Base-by-base conservation (phyloP, 1,140 invertebrate genomes). In the Caerostris darwini region DNA sequence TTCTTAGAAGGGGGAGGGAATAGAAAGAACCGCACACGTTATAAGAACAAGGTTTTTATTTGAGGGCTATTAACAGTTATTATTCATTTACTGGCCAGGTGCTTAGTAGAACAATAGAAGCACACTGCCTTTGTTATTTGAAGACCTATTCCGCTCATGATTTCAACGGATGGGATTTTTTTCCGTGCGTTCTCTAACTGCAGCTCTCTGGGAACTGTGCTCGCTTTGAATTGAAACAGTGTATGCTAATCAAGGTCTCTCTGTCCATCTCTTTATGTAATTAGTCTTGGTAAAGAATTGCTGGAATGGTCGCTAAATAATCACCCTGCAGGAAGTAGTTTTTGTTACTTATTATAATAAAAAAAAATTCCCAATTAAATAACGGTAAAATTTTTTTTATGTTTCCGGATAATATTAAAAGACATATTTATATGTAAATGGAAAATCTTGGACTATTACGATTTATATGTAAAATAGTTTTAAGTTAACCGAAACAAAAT, bases 281-380 rank as follows among this genome's bases (percentile, higher is more conserved):
- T 77, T 77, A 34, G 50, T 14, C 7, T 53, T 50, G 53, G 12
- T 77, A 77, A 77, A 77, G 12, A 12, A 77, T 53, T 77, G 34
- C 71, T 34, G 34, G 34, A 34, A 34, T 34, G 34, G 34, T 34
- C 34, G 34, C 34, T 34, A 34, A 34, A 34, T 34, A 34, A 34
- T 34, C 2, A 34, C 34, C 34, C 3, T 7, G 12, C 50, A 53
- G 34, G 34, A 71, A 77, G 14, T 8, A 50, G 71, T 12, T 50
- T 77, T 34, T 77, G 71, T 77, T 77, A 77, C 71, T 77, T 77
- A 77, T 77, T 19, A 34, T 12, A 14, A 53, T 77, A 77, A 77
- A 77, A 77, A n/a, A 64, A 53, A 34, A 77, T 12, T 10, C 34
- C 34, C 19, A 10, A 77, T 34, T 77, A 53, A 77, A 34, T 77